phyloP scores from a whole-genome alignment of 2,797 vertebrate genomes.

The Jordanella pulchra region DNA sequence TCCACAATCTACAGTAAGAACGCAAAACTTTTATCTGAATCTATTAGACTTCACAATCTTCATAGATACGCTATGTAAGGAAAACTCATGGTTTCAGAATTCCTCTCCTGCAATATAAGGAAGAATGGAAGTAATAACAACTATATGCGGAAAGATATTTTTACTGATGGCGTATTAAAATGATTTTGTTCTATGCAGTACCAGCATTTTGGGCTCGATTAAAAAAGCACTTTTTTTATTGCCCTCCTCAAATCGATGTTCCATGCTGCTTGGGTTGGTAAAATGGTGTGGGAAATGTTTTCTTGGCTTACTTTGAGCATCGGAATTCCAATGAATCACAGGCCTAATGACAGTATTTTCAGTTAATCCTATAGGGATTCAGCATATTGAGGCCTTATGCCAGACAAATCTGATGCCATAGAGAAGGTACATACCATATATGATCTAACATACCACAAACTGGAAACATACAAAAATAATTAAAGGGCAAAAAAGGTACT shows the following conservation, averaged over 20 bases:
- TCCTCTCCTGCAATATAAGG: not conserved
- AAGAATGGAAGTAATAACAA: not conserved
- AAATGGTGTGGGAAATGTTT: constrained; percentile 13
- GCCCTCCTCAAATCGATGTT: not conserved
- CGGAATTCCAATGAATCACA: constrained; percentile 1
- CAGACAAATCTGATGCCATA: not conserved
- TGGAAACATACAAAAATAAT: not conserved
- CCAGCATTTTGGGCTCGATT: not conserved
- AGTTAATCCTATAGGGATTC: not conserved
- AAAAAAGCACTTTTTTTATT: not conserved
- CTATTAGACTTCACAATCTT: not conserved
- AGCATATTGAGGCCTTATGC: not conserved
- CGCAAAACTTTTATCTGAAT: not conserved
- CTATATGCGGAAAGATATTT: not conserved
- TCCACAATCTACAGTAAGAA: not conserved
- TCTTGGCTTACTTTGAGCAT: constrained; percentile 2
- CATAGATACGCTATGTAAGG: not conserved
- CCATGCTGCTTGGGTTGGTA: not conserved
- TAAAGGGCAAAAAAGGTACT: not conserved
- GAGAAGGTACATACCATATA: not conserved
- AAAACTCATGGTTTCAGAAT: not conserved
- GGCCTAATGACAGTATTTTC: not conserved
- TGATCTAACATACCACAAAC: not conserved
- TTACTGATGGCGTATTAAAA: not conserved
- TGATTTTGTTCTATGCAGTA: not conserved